Conservation (phyloP, 2,113 vertebrate species). For the Cettia cetti region DNA sequence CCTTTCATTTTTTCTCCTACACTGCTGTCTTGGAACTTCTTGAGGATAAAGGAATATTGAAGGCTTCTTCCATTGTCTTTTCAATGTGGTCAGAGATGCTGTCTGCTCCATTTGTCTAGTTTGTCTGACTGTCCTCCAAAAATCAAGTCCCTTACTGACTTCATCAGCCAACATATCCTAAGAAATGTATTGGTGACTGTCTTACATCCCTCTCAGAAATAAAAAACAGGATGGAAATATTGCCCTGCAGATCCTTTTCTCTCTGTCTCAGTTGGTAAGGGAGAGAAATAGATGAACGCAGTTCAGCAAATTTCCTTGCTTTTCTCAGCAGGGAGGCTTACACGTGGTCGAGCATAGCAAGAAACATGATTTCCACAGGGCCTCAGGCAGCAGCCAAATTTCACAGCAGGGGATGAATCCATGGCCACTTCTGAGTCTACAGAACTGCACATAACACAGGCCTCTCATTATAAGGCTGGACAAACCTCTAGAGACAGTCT, state of each 20-base stretch:
- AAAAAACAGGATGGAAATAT: not conserved
- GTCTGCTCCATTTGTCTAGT: not conserved
- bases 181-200: not conserved
- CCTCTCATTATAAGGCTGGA: slow-evolving; percentile 52
- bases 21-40: not conserved
- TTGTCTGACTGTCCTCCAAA: not conserved
- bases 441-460: not conserved
- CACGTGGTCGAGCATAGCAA: not conserved
- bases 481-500: slow-evolving; percentile 44
- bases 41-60: not conserved
- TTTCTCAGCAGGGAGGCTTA: slow-evolving; percentile 15
- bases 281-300: not conserved
- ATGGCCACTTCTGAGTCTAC: slow-evolving; percentile 33
- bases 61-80: not conserved
- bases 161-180: not conserved
- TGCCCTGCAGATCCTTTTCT: not conserved
- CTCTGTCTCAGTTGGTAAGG: not conserved
- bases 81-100: not conserved
- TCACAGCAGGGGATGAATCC: slow-evolving; percentile 51
- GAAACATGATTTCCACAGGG: slow-evolving; percentile 57
- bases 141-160: not conserved
- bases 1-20: not conserved
- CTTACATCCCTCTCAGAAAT: not conserved
- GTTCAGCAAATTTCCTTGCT: slow-evolving; percentile 40
- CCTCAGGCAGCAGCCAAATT: slow-evolving; percentile 53